Evolutionary conservation across 2,888 invertebrate genomes (phyloP).

Genomic region (Latrodectus elegans): DNA sequence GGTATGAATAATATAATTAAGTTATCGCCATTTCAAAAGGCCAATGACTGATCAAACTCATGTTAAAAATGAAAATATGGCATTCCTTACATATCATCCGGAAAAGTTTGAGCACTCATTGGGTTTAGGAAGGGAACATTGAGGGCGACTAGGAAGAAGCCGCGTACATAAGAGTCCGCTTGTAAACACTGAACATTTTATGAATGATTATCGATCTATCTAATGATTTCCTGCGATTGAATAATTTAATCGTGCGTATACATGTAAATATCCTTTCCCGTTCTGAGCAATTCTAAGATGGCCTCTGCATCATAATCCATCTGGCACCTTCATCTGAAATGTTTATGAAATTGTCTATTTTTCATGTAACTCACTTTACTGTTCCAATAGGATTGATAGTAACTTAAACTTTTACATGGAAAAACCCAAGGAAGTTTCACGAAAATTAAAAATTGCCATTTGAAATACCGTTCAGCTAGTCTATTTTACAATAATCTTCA

Average conservation of each 20-base stretch:
- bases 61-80: no score
- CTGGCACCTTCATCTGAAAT: slow-evolving; percentile 18
- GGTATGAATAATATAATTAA: no score
- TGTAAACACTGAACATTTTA: slow-evolving; percentile 30
- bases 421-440: slow-evolving; percentile 43
- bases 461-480: no score
- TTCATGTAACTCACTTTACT: slow-evolving; percentile 16
- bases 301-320: slow-evolving; percentile 9
- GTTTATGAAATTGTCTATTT: slow-evolving; percentile 25
- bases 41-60: no score
- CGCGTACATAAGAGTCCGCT: slow-evolving; percentile 47
- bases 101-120: no score
- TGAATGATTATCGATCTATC: slow-evolving; percentile 42
- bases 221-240: slow-evolving; percentile 41
- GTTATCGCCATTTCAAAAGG: no score
- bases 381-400: slow-evolving; percentile 21
- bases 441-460: no score
- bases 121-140: neutral
- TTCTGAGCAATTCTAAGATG: slow-evolving; percentile 42
- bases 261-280: neutral
- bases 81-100: no score
- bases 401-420: slow-evolving; percentile 55
- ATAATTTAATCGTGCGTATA: slow-evolving; percentile 22
- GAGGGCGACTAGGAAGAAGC: neutral
- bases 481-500: no score